Evolutionary conservation across 1,140 invertebrate species (phyloP), one percentile per base, ranked within the genome.

Genomic region (Parapsyche elsis): DNA sequence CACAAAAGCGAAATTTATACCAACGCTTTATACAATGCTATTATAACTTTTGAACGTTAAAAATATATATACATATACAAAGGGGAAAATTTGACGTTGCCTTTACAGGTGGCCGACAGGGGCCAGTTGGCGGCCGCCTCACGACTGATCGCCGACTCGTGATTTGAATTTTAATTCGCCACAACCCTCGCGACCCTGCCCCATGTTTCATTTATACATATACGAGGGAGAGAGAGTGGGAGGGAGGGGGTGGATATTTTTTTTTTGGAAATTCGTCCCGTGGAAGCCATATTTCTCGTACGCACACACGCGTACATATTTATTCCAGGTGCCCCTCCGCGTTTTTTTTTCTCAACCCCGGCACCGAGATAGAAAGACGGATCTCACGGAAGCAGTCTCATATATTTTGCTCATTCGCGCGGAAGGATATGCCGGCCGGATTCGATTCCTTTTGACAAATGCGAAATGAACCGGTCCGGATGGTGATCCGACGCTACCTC

Each of bases 361-460:
- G 49, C 10, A 71, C 59, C 30, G 24, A 74, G 79, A 80, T 76
- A 80, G 79, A 80, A 71, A 78, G 81, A 76, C 61, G 71, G 79
- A 81, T 78, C 70, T 80, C 75, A 9, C 44, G 61, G 76, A 59
- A 75, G 75, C 64, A 77, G 71, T 70, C 79, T 81, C 77, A 81
- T 83, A 83, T 83, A 83, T 83, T 83, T 83, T 81, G 80, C 80
- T 76, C 80, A 81, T 79, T 79, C 71, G 76, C 46, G 76, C 26
- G 82, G 71, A 83, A 81, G 53, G 78, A 64, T 81, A 83, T 81
- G 74, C 64, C 46, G 49, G 67, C 71, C 44, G 44, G 73, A 80
- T 80, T 76, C 71, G 79, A 83, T 83, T 83, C 80, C 59, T 81
- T 83, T 83, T 81, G 80, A 81, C 78, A 83, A 81, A 78, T 59